These are phyloP conservation scores for Eupithecia tripunctaria DNA, from an alignment of 2,888 invertebrate species.

Conservation along the genomic window DNA sequence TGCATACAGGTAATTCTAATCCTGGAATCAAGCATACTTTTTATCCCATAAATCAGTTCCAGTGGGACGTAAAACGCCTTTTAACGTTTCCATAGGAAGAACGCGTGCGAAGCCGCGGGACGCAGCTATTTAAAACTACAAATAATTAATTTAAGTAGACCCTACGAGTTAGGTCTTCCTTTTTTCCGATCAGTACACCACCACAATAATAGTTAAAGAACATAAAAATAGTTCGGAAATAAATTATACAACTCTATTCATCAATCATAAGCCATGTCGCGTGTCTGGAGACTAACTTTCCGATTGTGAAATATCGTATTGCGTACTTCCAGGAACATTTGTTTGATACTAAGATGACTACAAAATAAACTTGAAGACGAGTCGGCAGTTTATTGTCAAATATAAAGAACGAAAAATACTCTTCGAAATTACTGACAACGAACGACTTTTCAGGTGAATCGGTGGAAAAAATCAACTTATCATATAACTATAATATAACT, in stretches of 20 bases:
- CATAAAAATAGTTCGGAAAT: conserved; percentile 43
- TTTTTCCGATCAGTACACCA: conserved; percentile 18
- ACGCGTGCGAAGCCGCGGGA: too few relatives aligned
- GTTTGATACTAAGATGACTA: neutral
- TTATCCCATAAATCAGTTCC: too few relatives aligned
- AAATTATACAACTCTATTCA: conserved; percentile 50
- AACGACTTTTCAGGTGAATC: neutral
- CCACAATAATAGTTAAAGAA: conserved; percentile 31
- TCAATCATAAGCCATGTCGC: conserved; percentile 48
- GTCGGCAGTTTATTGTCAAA: neutral
- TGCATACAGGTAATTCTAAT: too few relatives aligned
- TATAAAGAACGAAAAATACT: neutral
- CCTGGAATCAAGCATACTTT: too few relatives aligned
- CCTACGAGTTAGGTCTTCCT: neutral
- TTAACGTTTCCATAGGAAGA: too few relatives aligned
- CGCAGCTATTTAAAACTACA: neutral
- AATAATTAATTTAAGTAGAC: neutral
- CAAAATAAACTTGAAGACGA: neutral
- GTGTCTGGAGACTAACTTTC: conserved; percentile 25
- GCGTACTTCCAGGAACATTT: conserved; percentile 7
- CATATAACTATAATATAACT: too few relatives aligned
- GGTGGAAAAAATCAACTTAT: neutral
- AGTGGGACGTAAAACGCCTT: too few relatives aligned
- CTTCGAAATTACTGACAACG: neutral
- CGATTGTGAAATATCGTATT: conserved; percentile 19